Evolutionary conservation across 2,888 invertebrate genomes (phyloP), one percentile per base, ranked within the genome.

Genomic region (Brenthis hecate): DNA sequence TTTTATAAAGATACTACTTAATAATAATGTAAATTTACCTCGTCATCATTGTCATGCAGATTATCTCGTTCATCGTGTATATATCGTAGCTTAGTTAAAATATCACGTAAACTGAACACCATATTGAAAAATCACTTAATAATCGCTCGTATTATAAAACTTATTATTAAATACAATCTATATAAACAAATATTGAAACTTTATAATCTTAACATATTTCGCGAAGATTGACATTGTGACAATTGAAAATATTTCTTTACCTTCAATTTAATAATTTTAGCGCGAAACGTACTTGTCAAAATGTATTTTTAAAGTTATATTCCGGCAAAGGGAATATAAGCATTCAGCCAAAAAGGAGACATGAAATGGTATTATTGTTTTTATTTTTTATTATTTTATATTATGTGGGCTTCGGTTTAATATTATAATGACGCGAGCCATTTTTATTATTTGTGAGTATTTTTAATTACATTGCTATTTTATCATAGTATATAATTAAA

Each of bases 31-130:
- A 36, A 43, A 8, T 76, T 80, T 78, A 87, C 88, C 86, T 84
- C 71, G 28, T 72, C 75, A 50, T 79, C 74, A 69, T 79, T 74
- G 58, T 78, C 80, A 67, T 82, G 80, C 60, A 79, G 73, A 72
- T 75, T 80, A 77, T 85, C 78, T 51, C 91, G 82, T 73, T 88
- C 91, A 72, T 91, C 89, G 69, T 89, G 86, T 58, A 82, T 80
- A 74, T 90, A 91, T 56, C 88, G 85, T 65, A 92, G 77, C 51
- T 87, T 84, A 23, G 86, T 85, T 75, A 92, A 75, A 78, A 90
- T 87, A 74, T 89, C 89, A 78, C 87, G 85, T 74, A 91, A 82
- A 84, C 85, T 85, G 76, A 91, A 91, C 85, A 91, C 83, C 87
- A 89, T 90, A 54, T 57, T 64, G 8, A 64, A 65, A 32, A 53